Conservation (phyloP, 2,113 vertebrate genomes). For the Lepisosteus osseus region DNA sequence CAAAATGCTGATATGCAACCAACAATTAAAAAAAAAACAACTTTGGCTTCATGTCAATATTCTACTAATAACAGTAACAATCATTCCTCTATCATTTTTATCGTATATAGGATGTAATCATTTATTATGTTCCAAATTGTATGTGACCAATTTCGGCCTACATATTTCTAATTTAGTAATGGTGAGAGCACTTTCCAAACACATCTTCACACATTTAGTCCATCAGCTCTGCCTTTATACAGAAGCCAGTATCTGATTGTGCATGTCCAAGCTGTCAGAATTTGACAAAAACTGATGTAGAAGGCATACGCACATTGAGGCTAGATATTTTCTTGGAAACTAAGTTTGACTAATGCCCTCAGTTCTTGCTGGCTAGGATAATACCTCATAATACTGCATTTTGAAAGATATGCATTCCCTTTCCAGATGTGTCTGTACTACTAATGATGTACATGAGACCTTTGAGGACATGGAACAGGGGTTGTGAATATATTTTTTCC, state of each 20-base stretch:
- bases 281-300: slow-evolving; percentile 6
- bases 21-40: slow-evolving; percentile 31
- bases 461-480: too few relatives aligned
- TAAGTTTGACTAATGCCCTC: too few relatives aligned
- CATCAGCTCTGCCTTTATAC: too few relatives aligned
- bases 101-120: slow-evolving; percentile 54
- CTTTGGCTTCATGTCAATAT: slow-evolving; percentile 38
- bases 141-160: slow-evolving; percentile 48
- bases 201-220: background rate
- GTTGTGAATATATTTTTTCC: too few relatives aligned
- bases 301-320: too few relatives aligned
- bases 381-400: too few relatives aligned
- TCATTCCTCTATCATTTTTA: slow-evolving; percentile 49
- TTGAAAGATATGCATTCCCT: too few relatives aligned
- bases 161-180: slow-evolving; percentile 28
- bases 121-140: slow-evolving; percentile 41
- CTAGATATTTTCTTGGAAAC: too few relatives aligned
- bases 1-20: slow-evolving; percentile 57
- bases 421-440: too few relatives aligned
- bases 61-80: slow-evolving; percentile 55
- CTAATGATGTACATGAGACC: too few relatives aligned
- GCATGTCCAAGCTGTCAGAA: slow-evolving; percentile 7
- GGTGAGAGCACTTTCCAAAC: slow-evolving; percentile 27
- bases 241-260: slow-evolving; percentile 15
- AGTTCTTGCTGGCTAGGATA: too few relatives aligned